These are phyloP conservation scores for Tokudaia muenninki DNA, from an alignment of 2,797 vertebrate species.

Conservation along the genomic window DNA sequence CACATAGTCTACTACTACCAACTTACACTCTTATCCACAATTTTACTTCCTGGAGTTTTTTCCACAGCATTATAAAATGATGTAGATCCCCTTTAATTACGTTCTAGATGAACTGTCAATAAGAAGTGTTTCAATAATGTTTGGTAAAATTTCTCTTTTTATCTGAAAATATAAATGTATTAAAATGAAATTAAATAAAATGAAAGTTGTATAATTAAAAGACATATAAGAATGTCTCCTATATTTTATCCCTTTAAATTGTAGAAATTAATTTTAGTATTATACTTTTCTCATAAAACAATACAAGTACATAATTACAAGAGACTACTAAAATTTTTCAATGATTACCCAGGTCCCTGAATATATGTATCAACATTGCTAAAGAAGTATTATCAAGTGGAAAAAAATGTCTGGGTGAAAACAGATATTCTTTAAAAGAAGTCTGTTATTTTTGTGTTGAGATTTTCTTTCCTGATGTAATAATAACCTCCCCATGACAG, in stretches of 20 bases:
- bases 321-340: conserved; percentile 22
- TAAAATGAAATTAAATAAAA: conserved; percentile 16
- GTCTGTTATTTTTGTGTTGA: conserved; percentile 33
- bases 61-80: neutral
- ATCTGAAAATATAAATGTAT: conserved; percentile 15
- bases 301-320: conserved; percentile 50
- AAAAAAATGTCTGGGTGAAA: neutral
- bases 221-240: neutral
- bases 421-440: neutral
- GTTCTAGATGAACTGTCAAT: neutral
- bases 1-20: neutral
- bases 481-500: neutral
- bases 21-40: neutral
- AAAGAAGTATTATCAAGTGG: neutral
- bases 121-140: conserved; percentile 24
- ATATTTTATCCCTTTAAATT: conserved; percentile 39
- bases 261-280: conserved; percentile 32
- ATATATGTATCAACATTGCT: neutral
- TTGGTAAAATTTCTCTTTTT: conserved; percentile 23
- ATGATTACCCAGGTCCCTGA: conserved; percentile 48
- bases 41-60: conserved; percentile 62
- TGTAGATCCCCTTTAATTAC: neutral
- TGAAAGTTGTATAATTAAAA: conserved; percentile 41
- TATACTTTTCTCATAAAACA: conserved; percentile 65
- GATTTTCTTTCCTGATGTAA: conserved; percentile 57